Evolutionary conservation across 2,113 vertebrate species (phyloP).

Genomic region (Mustelus asterias): DNA sequence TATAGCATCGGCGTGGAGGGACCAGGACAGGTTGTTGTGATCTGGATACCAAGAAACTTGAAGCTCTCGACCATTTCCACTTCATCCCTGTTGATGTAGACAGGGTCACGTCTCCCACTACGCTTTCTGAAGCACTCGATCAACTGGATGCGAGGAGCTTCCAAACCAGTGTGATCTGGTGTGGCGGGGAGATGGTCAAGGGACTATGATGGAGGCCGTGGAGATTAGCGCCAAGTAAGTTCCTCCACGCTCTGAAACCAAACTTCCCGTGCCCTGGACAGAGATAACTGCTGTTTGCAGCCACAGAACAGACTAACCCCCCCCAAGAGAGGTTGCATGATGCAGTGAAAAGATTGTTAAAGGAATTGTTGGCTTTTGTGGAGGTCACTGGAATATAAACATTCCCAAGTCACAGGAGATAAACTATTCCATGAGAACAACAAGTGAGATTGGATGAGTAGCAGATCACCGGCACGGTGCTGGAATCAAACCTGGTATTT

Average conservation of each 20-base stretch:
- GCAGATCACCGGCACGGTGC: neutral
- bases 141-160: too few relatives aligned
- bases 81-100: too few relatives aligned
- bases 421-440: neutral
- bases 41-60: too few relatives aligned
- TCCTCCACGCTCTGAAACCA: neutral
- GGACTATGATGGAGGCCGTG: too few relatives aligned
- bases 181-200: neutral
- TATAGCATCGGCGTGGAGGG: too few relatives aligned
- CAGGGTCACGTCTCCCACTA: too few relatives aligned
- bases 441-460: neutral
- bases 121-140: too few relatives aligned
- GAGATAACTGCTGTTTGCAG: neutral
- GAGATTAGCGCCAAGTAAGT: neutral
- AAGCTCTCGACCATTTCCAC: too few relatives aligned
- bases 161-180: neutral
- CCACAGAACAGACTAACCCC: neutral
- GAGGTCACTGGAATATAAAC: neutral
- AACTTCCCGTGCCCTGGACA: neutral
- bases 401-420: neutral
- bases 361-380: neutral
- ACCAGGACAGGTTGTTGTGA: too few relatives aligned
- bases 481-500: neutral
- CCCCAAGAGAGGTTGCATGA: neutral
- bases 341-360: neutral